phyloP scores from a whole-genome alignment of 2,113 vertebrate genomes.

The Speoplatyrhinus poulsoni region DNA sequence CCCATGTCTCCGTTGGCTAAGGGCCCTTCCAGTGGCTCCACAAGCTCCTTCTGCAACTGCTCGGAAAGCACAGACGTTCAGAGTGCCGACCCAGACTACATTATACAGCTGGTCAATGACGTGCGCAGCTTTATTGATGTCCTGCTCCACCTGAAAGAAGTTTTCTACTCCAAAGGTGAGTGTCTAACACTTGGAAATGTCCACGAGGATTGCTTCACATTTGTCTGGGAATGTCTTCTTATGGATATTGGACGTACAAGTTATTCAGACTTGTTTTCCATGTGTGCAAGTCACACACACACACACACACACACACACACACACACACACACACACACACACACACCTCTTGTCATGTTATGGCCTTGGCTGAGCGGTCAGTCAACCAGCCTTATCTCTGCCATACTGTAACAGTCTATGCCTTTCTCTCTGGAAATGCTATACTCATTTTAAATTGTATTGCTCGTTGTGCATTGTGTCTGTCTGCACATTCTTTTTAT shows the following conservation, averaged over 20 bases:
- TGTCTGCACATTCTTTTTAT: constrained; percentile 30
- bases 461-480: background rate
- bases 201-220: background rate
- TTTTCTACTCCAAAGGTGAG: constrained; percentile 87
- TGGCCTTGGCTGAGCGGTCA: constrained; percentile 65
- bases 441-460: background rate
- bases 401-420: constrained; percentile 15
- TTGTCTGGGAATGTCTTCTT: background rate
- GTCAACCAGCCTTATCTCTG: constrained; percentile 62
- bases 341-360: constrained; percentile 26
- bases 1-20: constrained; percentile 70
- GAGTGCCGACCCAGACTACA: constrained; percentile 87
- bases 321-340: background rate
- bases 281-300: constrained; percentile 22
- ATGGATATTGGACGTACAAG: too few species aligned
- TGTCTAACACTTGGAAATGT: constrained; percentile 24
- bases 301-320: constrained; percentile 33
- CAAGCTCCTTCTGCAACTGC: constrained; percentile 73
- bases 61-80: constrained; percentile 77
- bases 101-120: constrained; percentile 92
- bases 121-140: constrained; percentile 92
- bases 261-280: background rate
- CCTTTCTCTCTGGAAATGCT: background rate
- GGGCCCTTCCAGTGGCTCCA: constrained; percentile 75
- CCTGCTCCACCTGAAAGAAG: constrained; percentile 91